phyloP scores from a whole-genome alignment of 2,797 vertebrate species.

The Numenius phaeopus region DNA sequence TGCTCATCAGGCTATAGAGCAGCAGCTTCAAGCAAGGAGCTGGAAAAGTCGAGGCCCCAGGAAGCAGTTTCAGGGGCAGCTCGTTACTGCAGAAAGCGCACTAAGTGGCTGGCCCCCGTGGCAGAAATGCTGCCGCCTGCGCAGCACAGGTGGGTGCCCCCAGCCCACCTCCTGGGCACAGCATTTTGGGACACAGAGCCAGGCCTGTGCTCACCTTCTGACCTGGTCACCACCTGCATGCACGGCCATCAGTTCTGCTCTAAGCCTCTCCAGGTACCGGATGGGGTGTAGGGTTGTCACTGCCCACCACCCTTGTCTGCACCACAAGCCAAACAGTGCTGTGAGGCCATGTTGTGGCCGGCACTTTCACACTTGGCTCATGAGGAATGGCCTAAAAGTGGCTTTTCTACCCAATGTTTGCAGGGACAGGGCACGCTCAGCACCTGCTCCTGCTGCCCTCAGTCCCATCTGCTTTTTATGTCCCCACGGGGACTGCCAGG shows the following conservation, averaged over 20 bases:
- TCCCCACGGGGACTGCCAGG: fast-evolving
- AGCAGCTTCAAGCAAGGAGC: not conserved
- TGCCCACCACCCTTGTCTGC: not conserved
- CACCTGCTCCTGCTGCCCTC: not conserved
- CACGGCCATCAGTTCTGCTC: fast-evolving
- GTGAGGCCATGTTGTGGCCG: fast-evolving
- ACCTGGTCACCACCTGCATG: fast-evolving
- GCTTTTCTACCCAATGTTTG: not conserved
- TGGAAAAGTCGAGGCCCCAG: fast-evolving
- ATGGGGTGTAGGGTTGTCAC: not conserved
- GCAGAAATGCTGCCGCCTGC: not conserved
- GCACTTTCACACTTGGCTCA: not conserved
- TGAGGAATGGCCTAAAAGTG: fast-evolving
- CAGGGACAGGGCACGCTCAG: fast-evolving
- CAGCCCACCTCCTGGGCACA: not conserved
- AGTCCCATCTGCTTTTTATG: not conserved
- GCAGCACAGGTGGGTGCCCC: not conserved
- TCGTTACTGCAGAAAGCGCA: fast-evolving
- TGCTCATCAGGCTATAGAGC: not conserved
- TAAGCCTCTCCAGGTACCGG: not conserved
- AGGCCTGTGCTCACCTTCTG: not conserved
- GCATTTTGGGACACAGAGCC: not conserved
- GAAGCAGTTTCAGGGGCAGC: not conserved
- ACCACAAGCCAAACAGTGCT: not conserved
- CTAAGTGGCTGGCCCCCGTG: fast-evolving